A percentile compares a stretch with the other conserved stretches of the same genome.
Conservation (phyloP, 2,888 invertebrate species). For the Oxystoma pomonae region DNA sequence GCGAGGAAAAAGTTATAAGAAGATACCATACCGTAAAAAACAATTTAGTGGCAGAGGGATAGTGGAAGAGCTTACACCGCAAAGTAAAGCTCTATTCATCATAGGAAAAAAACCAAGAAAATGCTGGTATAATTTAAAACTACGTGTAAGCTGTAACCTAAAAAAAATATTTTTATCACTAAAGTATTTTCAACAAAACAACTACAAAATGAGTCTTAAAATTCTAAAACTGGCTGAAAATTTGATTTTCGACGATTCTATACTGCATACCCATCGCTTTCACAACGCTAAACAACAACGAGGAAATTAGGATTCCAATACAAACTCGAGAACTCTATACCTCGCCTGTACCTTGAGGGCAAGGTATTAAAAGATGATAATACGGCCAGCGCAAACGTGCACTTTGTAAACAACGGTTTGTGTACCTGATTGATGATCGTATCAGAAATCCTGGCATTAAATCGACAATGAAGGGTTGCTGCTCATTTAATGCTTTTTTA, state of each 20-base stretch:
- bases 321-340: slow-evolving; percentile 32
- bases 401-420: slow-evolving; percentile 22
- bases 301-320: slow-evolving; percentile 37
- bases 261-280: slow-evolving; percentile 31
- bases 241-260: slow-evolving; percentile 26
- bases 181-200: not conserved
- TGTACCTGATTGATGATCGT: slow-evolving; percentile 19
- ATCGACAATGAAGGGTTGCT: slow-evolving; percentile 1
- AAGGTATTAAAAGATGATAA: slow-evolving; percentile 16
- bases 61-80: no score
- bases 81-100: no score
- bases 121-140: no score
- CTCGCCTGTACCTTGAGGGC: slow-evolving; percentile 28
- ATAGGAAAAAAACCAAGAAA: no score
- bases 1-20: no score
- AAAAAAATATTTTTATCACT: no score
- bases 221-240: slow-evolving; percentile 24
- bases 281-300: slow-evolving; percentile 32
- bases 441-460: slow-evolving; percentile 21
- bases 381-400: slow-evolving; percentile 9
- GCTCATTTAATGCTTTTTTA: no score
- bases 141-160: no score
- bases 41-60: no score
- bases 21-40: no score
- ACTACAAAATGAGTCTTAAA: slow-evolving; percentile 18